Evolutionary conservation across 2,113 vertebrate species (phyloP).

Genomic region (Mobula birostris): DNA sequence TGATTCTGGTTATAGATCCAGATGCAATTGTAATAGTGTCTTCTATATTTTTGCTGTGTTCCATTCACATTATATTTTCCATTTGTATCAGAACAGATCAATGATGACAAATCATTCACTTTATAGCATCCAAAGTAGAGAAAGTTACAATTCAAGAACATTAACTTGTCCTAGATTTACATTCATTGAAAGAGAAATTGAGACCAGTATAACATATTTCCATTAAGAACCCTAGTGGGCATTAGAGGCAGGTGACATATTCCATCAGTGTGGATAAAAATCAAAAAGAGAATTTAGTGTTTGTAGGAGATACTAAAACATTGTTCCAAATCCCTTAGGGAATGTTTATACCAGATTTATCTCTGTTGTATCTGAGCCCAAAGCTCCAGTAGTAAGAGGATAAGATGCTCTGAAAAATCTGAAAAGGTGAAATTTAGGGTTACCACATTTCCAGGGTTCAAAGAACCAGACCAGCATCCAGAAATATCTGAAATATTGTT

Average conservation of each 20-base stretch:
- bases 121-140: not conserved
- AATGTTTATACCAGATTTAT: not conserved
- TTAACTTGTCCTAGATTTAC: not conserved
- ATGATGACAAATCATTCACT: constrained; percentile 26
- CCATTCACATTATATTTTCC: not conserved
- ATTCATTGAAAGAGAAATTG: not conserved
- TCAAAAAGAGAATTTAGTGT: not conserved
- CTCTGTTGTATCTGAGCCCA: not conserved
- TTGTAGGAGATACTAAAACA: not conserved
- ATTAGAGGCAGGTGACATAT: constrained; percentile 4
- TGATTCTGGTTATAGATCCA: not conserved
- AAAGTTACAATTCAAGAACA: constrained; percentile 4
- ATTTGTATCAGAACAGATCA: not conserved
- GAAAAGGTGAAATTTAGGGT: not conserved
- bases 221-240: not conserved
- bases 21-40: constrained; percentile 1
- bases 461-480: not conserved
- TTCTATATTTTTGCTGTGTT: not conserved
- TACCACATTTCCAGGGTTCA: not conserved
- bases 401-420: not conserved
- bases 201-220: constrained; percentile 4
- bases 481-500: not conserved
- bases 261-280: not conserved
- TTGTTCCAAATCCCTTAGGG: not conserved
- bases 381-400: not conserved